Base-by-base conservation (phyloP, 2,113 vertebrate species). In the Melanotaenia duboulayi region DNA sequence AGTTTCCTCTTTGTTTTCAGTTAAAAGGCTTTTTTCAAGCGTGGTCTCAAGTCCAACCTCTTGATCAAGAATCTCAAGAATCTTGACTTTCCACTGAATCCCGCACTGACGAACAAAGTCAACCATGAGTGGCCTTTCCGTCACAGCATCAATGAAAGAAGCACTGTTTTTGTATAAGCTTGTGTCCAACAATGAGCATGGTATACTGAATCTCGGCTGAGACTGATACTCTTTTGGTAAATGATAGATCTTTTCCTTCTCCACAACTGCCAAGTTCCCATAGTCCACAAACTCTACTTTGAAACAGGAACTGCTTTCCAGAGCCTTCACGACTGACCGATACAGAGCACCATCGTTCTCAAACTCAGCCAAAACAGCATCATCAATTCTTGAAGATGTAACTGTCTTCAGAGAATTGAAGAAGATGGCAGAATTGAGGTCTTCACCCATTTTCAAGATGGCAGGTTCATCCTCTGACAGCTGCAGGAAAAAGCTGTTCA, bases 231-330 rank as follows among this genome's bases (percentile, higher is more conserved):
- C 80, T 8, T 76, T 72, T 13, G 90, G 80, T 62, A 97, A 78
- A 64, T 64, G 76, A 63, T 69, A 90, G 28, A 95, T 89, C 72
- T 94, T 94, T 48, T 92, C 93, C 16, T 51, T 84, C 60, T 63
- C 84, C 24, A 95, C 78, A 25, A 88, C 58, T 52, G 89, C 87
- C 4, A 78, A 44, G 70, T 96, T 97, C 69, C 96, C 96, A 79
- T 96, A 97, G 85, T 97, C 96, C 78, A 97, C 89, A 83, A 96
- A 97, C 76, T 96, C 94, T n/a, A 97, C 92, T 66, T 87, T 91
- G 71, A 93, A 90, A 12, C 9, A 52, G 12, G 77, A 82, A 69
- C 17, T 54, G 0, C 56, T 75, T 44, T 83, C 85, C 51, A 74
- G 35, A 69, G 82, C 76, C 76, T 88, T 95, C 77, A 96, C 88